Conservation (phyloP, 2,797 vertebrate genomes). For the Lemur catta region DNA sequence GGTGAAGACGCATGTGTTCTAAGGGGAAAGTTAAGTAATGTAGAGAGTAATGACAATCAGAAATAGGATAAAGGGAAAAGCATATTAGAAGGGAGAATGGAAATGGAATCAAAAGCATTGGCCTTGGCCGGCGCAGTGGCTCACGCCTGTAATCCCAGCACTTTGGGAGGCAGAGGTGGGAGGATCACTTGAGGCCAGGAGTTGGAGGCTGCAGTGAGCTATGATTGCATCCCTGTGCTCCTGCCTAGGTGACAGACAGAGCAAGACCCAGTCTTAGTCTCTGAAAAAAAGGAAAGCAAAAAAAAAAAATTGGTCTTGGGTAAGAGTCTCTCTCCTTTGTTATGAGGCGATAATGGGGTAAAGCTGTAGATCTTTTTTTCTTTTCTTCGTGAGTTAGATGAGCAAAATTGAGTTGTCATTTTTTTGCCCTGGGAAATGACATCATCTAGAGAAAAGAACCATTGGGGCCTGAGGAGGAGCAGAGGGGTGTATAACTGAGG, state of each 20-base stretch:
- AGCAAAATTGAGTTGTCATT: slow-evolving; percentile 18
- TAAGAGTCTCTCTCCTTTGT: not conserved
- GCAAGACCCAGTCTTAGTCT: not conserved
- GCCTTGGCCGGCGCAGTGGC: not conserved
- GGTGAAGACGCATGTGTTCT: not conserved
- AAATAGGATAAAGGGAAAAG: not conserved
- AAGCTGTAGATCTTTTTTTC: not conserved
- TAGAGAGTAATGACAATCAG: not conserved
- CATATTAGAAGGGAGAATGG: not conserved
- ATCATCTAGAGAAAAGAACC: not conserved
- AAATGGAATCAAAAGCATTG: not conserved
- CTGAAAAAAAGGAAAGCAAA: not conserved
- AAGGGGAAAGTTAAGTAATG: not conserved
- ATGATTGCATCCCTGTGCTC: not conserved
- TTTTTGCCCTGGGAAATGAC: not conserved
- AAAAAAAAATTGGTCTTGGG: not conserved
- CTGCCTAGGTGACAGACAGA: not conserved
- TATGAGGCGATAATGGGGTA: not conserved
- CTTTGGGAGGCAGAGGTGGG: not conserved
- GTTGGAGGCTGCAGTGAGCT: not conserved
- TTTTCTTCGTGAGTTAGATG: not conserved
- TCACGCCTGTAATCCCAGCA: not conserved
- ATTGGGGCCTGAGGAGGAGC: not conserved
- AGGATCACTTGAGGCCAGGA: not conserved
- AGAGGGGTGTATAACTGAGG: not conserved